Percentiles rank a stretch among this genome's conserved stretches.
Conservation (phyloP, 2,888 invertebrate species). For the Pterobdella sp. region DNA sequence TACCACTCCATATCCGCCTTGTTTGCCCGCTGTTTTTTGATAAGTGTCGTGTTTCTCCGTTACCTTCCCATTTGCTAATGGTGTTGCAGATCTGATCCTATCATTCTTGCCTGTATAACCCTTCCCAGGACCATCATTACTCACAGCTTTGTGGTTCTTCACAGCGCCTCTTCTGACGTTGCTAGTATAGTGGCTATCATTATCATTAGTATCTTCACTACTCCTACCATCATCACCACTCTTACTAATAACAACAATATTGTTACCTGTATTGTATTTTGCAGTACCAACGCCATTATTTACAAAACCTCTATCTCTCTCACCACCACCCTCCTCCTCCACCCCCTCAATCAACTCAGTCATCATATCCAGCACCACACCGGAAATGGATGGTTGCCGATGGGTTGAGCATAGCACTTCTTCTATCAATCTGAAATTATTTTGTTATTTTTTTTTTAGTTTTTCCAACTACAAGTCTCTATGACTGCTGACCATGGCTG, state of each 20-base stretch:
- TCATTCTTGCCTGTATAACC: no score
- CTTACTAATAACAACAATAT: neutral
- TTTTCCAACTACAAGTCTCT: neutral
- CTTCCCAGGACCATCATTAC: no score
- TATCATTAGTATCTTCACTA: no score
- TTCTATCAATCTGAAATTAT: constrained; percentile 26
- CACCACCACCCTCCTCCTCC: neutral
- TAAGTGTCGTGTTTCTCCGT: no score
- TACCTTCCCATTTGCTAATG: no score
- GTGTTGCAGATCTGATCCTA: no score
- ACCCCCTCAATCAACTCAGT: constrained; percentile 29
- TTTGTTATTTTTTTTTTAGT: no score
- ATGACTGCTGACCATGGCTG: no score
- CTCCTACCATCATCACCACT: neutral
- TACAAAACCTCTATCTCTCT: neutral
- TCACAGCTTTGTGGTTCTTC: neutral
- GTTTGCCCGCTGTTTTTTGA: no score
- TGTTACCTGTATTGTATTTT: neutral
- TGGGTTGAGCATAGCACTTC: constrained; percentile 32
- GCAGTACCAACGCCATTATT: neutral
- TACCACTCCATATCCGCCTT: no score
- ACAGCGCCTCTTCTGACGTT: no score
- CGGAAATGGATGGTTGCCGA: constrained; percentile 31
- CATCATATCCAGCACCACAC: constrained; percentile 31
- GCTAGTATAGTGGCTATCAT: no score